Percentiles rank a stretch among this genome's conserved stretches.
These are phyloP conservation scores for Sardina pilchardus DNA, from an alignment of 2,113 vertebrate species.

Conservation along the genomic window DNA sequence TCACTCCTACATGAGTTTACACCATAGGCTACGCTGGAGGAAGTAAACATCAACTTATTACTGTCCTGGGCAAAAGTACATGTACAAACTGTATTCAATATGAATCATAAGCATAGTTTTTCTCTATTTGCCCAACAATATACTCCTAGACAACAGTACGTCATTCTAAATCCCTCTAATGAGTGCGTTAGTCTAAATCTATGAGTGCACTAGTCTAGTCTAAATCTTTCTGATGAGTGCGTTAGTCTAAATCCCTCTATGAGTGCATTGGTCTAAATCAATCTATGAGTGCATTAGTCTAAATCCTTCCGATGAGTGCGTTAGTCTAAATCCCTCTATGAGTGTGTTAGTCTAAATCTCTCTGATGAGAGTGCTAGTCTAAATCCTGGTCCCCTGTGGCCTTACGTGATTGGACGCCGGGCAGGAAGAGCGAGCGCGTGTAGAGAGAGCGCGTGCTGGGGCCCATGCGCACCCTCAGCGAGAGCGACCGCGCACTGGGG, in stretches of 20 bases:
- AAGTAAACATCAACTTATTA: not conserved
- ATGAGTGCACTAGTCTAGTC: too few relatives aligned
- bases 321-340: too few relatives aligned
- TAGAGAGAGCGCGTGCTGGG: conserved; percentile 60
- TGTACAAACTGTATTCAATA: not conserved
- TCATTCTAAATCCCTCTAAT: too few relatives aligned
- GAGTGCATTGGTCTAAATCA: too few relatives aligned
- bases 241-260: too few relatives aligned
- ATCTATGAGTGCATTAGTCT: too few relatives aligned
- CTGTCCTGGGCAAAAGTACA: not conserved
- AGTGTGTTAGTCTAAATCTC: too few relatives aligned
- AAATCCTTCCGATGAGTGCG: too few relatives aligned
- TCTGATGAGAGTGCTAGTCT: not conserved
- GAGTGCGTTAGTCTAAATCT: too few relatives aligned
- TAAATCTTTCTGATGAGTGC: too few relatives aligned
- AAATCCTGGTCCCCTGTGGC: not conserved
- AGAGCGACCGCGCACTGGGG: conserved; percentile 62
- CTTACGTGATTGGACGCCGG: conserved; percentile 69
- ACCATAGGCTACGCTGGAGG: not conserved
- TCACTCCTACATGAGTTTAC: not conserved
- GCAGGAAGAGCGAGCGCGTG: conserved; percentile 68
- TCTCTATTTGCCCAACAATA: too few relatives aligned
- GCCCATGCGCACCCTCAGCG: conserved; percentile 68
- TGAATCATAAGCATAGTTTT: not conserved
- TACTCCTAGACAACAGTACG: not conserved